Evolutionary conservation across 2,888 invertebrate species (phyloP).

Genomic region (Pterostichus madidus): DNA sequence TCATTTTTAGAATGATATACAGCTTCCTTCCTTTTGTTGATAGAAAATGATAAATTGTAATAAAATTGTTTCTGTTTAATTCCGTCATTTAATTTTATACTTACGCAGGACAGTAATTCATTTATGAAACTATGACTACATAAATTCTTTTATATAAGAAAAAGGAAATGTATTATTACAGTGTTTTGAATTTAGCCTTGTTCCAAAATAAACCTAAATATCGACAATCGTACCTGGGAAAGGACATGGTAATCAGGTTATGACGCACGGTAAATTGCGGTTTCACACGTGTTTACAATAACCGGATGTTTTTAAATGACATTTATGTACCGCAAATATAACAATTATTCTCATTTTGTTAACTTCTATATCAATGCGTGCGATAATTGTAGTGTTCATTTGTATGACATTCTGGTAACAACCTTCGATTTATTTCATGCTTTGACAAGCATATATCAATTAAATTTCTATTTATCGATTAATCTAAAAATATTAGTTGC

Average conservation of each 20-base stretch:
- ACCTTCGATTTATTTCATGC: too few species aligned
- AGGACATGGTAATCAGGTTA: conserved; percentile 32
- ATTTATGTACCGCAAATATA: conserved; percentile 5
- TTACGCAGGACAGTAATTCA: too few species aligned
- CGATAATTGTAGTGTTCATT: too few species aligned
- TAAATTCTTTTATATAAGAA: too few species aligned
- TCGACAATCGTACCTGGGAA: not conserved
- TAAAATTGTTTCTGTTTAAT: conserved; percentile 23
- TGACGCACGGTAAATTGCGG: conserved; percentile 35
- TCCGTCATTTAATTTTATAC: too few species aligned
- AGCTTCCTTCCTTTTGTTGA: not conserved
- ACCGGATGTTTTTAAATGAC: conserved; percentile 45
- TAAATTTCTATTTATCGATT: too few species aligned
- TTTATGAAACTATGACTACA: too few species aligned
- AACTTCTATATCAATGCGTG: too few species aligned
- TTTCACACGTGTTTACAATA: conserved; percentile 37
- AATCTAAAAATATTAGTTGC: too few species aligned
- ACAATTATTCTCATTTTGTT: not conserved
- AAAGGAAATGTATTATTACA: too few species aligned
- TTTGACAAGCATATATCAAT: too few species aligned
- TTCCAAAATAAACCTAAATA: conserved; percentile 7
- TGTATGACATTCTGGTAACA: too few species aligned
- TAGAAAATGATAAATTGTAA: conserved; percentile 3
- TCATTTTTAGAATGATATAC: conserved; percentile 62
- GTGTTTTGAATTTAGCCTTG: not conserved